Base-by-base conservation (phyloP, 1,140 invertebrate genomes). In the Lepidostoma basale region DNA sequence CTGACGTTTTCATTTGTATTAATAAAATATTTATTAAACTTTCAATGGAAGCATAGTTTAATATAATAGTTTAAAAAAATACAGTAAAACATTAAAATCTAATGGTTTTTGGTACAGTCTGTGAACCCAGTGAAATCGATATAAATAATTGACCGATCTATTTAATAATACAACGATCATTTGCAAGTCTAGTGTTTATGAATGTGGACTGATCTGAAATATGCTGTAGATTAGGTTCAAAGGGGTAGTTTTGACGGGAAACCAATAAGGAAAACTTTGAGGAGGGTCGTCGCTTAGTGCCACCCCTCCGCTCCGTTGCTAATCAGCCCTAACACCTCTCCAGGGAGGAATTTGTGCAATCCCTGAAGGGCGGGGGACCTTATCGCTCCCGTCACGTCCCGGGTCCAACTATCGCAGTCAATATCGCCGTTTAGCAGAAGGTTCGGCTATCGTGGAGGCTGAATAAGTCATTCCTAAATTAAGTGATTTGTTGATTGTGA, bases 321-420 rank as follows among this genome's bases (percentile, higher is more conserved):
- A 72, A 72, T 72, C 70, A 68, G 70, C 28, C 65, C 70, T 62
- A 70, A 72, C 70, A 63, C 60, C 45, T 62, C 65, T 66, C 70
- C 6, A 16, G 69, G 58, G 70, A 65, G 25, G 65, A 67, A 71
- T 71, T 71, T 40, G 52, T 14, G 20, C 10, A n/a, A n/a, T 67
- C 65, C 70, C 70, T 22, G 25, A 52, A 62, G 70, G 65, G 62
- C 33, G 44, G 45, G 47, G 42, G 30, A 36, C 36, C 54, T 59
- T 71, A 67, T 70, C 63, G 40, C 59, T n/a, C 56, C 33, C 56
- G 56, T 60, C 36, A 60, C 67, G 39, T 59, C 20, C 14, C 28
- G 36, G 14, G 23, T 40, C 23, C 16, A 12, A 22, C 22, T 42
- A 60, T 60, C 56, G 56, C 20, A 60, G 20, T 60, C 39, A 42